These are phyloP conservation scores for Xanthia icteritia DNA, from an alignment of 2,888 invertebrate species.

Conservation along the genomic window DNA sequence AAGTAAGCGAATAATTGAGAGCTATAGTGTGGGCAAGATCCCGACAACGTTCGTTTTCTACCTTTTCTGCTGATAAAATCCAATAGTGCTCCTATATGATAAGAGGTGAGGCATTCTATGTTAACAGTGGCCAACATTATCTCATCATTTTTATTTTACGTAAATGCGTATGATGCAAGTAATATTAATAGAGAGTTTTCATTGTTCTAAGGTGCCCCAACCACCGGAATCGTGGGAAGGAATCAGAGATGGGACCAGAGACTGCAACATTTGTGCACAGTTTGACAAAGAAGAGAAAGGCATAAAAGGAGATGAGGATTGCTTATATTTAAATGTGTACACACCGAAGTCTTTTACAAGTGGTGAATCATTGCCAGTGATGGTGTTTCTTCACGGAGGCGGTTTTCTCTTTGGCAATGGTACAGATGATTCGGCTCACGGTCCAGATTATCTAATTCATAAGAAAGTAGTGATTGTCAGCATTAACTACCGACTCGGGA, in stretches of 20 bases:
- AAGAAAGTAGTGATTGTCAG: slow-evolving; percentile 85
- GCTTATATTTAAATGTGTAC: slow-evolving; percentile 93
- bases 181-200: slow-evolving; percentile 17
- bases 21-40: not conserved
- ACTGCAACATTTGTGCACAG: slow-evolving; percentile 92
- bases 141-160: not conserved
- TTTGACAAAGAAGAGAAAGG: slow-evolving; percentile 88
- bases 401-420: slow-evolving; percentile 86
- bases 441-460: slow-evolving; percentile 85
- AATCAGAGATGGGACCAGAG: slow-evolving; percentile 91
- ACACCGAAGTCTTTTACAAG: slow-evolving; percentile 86
- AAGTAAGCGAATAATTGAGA: not conserved
- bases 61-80: not conserved
- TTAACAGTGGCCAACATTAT: not conserved
- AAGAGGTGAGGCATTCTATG: too few relatives aligned
- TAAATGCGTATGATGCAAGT: not conserved
- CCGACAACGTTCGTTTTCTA: not conserved
- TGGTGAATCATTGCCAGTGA: slow-evolving; percentile 78
- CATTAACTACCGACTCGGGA: slow-evolving; percentile 86
- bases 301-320: slow-evolving; percentile 91
- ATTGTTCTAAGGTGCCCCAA: slow-evolving; percentile 79
- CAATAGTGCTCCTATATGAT: not conserved
- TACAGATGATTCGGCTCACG: slow-evolving; percentile 81
- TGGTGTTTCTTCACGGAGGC: slow-evolving; percentile 88
- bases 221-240: slow-evolving; percentile 89